phyloP scores from a whole-genome alignment of 2,797 vertebrate species.

The Tapirus indicus region DNA sequence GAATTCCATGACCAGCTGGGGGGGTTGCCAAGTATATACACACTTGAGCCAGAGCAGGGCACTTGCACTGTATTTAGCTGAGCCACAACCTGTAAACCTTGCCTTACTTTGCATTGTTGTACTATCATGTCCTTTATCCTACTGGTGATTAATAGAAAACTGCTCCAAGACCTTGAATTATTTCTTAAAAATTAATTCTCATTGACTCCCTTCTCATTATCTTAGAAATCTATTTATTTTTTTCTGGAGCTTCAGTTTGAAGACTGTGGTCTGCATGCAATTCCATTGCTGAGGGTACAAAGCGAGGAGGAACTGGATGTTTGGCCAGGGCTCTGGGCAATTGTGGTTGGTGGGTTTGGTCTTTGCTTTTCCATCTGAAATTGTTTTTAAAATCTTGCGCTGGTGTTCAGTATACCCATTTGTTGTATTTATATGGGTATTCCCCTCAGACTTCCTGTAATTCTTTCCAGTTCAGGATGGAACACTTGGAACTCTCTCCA shows the following conservation, averaged over 20 bases:
- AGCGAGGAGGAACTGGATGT: background rate
- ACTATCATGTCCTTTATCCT: background rate
- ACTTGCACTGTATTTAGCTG: background rate
- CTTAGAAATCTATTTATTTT: background rate
- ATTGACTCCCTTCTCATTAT: background rate
- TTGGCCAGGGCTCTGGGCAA: background rate
- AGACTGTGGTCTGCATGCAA: background rate
- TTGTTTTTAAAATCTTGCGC: background rate
- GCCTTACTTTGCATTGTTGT: background rate
- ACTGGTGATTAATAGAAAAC: background rate
- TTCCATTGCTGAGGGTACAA: background rate
- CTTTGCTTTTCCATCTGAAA: background rate
- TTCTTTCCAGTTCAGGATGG: slow-evolving; percentile 23
- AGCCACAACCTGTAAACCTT: background rate
- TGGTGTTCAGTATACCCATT: background rate
- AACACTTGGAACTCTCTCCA: background rate
- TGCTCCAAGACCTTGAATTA: background rate
- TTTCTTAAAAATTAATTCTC: background rate
- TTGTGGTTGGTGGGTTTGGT: background rate
- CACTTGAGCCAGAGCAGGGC: background rate
- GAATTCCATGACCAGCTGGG: background rate
- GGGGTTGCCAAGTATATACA: rapidly evolving
- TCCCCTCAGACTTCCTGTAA: background rate
- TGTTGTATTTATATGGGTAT: background rate
- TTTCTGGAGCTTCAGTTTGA: background rate